These are phyloP conservation scores for Nesidiocoris tenuis DNA, from an alignment of 2,888 invertebrate genomes.

Conservation along the genomic window DNA sequence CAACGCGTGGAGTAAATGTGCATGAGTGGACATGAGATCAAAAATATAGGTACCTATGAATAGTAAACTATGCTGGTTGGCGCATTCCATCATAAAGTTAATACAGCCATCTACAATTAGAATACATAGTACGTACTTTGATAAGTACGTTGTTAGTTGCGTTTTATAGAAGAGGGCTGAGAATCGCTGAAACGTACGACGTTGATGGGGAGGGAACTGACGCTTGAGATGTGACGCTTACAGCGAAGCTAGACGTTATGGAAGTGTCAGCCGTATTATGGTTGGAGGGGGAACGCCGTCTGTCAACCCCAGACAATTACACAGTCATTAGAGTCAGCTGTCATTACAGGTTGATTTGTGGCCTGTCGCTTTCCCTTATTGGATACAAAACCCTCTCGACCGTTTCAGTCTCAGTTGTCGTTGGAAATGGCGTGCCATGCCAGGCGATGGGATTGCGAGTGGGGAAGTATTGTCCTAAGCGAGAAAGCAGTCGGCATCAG, in stretches of 20 bases:
- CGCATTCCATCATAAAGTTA: no score
- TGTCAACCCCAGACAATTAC: constrained; percentile 39
- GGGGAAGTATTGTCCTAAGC: not conserved
- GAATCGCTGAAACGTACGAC: not conserved
- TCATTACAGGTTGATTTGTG: constrained; percentile 39
- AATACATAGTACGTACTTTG: no score
- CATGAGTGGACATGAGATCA: no score
- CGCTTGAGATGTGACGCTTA: not conserved
- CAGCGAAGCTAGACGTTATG: not conserved
- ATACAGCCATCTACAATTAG: no score
- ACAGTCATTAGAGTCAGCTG: constrained; percentile 41
- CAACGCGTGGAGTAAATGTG: no score
- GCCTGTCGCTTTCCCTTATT: constrained; percentile 39
- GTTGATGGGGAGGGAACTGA: not conserved
- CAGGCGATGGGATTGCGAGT: not conserved
- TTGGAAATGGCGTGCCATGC: not conserved
- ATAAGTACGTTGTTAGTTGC: no score
- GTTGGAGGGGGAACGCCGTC: constrained; percentile 18
- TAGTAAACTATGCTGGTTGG: no score
- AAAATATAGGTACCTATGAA: no score
- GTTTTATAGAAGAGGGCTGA: not conserved
- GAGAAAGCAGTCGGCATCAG: no score
- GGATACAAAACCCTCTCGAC: constrained; percentile 25
- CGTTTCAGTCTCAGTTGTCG: not conserved
- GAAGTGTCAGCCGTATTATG: not conserved